A percentile compares a stretch with the other conserved stretches of the same genome.
phyloP scores from a whole-genome alignment of 2,797 vertebrate genomes.

The Dendrocincla tyrannina region DNA sequence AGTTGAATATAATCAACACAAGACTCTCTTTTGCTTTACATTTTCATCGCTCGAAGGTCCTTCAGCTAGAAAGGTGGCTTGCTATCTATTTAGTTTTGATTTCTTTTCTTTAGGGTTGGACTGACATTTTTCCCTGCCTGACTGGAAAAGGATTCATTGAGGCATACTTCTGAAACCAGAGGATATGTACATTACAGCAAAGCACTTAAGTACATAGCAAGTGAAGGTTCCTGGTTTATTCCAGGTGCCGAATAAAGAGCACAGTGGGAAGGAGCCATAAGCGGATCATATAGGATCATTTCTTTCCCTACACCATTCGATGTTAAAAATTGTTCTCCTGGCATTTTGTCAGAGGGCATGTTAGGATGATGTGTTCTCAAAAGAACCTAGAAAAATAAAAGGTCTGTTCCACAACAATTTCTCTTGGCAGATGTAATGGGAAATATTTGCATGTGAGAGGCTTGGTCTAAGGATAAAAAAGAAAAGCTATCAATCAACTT shows the following conservation, averaged over 20 bases:
- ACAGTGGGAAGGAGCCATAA: conserved; percentile 2
- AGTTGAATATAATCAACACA: background rate
- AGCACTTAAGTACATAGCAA: background rate
- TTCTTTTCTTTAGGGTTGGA: background rate
- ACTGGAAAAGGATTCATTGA: background rate
- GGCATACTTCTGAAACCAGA: background rate
- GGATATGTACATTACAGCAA: background rate
- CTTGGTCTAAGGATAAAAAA: background rate
- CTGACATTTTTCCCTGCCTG: conserved; percentile 10
- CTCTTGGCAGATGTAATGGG: background rate
- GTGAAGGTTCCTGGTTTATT: too few species aligned
- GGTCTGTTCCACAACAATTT: background rate
- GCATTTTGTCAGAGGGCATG: background rate
- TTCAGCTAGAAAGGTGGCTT: background rate
- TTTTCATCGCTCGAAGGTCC: background rate
- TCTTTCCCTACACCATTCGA: background rate
- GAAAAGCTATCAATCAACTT: background rate
- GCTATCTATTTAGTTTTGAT: conserved; percentile 5
- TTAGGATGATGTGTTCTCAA: background rate
- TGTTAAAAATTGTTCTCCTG: background rate
- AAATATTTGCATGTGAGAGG: background rate
- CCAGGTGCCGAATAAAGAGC: background rate
- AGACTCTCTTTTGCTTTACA: background rate
- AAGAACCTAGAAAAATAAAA: background rate
- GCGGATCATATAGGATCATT: background rate